Base-by-base conservation (phyloP, 2,113 vertebrate species). In the Thalassoma bifasciatum region DNA sequence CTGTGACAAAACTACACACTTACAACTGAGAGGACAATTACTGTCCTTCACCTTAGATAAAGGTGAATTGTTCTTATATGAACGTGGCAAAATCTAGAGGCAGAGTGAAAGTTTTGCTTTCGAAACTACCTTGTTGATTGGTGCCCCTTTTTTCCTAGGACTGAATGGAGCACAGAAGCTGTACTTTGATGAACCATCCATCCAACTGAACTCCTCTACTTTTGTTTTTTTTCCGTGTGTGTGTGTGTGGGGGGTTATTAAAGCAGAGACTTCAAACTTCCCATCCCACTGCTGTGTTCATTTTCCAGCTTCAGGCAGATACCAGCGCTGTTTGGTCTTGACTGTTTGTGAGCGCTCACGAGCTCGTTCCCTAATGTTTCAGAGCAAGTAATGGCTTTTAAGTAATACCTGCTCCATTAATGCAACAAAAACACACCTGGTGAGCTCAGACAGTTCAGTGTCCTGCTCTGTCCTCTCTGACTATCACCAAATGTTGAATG, bases 401-500 rank as follows among this genome's bases (percentile, higher is more conserved):
- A 5, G 42, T 44, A 3, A 13, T 44, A 1, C 19, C 44, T 46
- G 44, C 7, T 11, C 38, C 3, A 7, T 17, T 22, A 21, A 22
- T 26, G 40, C 8, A 46, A 47, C 26, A 52, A 22, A 44, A 42
- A 30, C 22, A 10, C 14, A 16, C 5, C 7, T 56, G 12, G 47
- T 62, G 10, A 21, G 24, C 52, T 40, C 49, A 4, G 30, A 53
- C 11, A 1, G 17, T 24, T 38, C 42, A 67, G 54, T 42, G 19
- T 50, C 64, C 72, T 50, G 5, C 34, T 56, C 53, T 42, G 17
- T 49, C 46, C 57, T 42, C 40, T 68, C 17, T 68, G 8, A 57
- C 34, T 57, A 4, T 22, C 44, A 52, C 77, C 40, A 65, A 36
- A 61, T 67, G 61, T 75, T 16, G 66, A 69, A 72, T 65, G 26